Percentiles rank a stretch among this genome's conserved stretches.
Evolutionary conservation across 2,113 vertebrate species (phyloP).

Genomic region (Poecile atricapillus): DNA sequence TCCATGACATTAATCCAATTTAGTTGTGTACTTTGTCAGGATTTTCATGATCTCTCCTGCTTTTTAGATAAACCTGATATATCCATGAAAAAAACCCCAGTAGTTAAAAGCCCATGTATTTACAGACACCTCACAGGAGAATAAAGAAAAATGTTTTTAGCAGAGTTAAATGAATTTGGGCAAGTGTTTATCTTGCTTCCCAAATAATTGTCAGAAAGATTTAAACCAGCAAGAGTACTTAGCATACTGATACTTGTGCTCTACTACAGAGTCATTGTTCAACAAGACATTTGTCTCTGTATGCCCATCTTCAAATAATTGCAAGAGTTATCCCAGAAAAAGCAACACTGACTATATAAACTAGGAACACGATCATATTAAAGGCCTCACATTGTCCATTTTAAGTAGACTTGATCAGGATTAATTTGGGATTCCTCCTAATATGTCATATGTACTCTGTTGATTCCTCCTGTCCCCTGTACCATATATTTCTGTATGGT

Average conservation of each 20-base stretch:
- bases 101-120: not conserved
- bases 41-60: not conserved
- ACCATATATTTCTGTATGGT: not conserved
- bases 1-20: not conserved
- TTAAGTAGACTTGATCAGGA: not conserved
- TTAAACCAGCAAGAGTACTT: not conserved
- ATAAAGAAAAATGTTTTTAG: not conserved
- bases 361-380: not conserved
- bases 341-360: not conserved
- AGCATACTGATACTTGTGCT: not conserved
- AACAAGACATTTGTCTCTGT: not conserved
- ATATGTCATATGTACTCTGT: not conserved
- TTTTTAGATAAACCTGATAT: not conserved
- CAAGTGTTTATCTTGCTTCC: not conserved
- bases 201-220: not conserved
- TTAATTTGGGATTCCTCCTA: not conserved
- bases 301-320: not conserved
- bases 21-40: not conserved
- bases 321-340: not conserved
- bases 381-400: not conserved
- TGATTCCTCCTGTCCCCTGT: not conserved
- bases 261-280: not conserved
- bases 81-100: not conserved
- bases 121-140: not conserved
- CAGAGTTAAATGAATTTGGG: not conserved